A percentile compares a stretch with the other conserved stretches of the same genome.
These are phyloP conservation scores for Hesperophylax magnus DNA, from an alignment of 1,140 invertebrate genomes.

Conservation along the genomic window DNA sequence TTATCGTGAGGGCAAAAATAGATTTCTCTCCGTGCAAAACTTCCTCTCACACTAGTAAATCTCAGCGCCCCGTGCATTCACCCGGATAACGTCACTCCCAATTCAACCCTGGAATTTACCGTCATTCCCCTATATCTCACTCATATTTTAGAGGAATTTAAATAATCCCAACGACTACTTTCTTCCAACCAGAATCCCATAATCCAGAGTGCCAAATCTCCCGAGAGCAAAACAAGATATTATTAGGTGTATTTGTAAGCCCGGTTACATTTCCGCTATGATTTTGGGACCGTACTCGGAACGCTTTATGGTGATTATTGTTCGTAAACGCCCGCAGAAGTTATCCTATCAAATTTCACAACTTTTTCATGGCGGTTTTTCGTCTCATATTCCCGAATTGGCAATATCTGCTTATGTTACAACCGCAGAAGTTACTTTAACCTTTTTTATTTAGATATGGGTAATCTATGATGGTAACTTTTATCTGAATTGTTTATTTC, in stretches of 20 bases:
- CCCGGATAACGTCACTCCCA: background rate
- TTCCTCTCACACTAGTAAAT: no score
- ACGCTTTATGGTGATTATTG: slow-evolving; percentile 32
- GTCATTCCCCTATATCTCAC: background rate
- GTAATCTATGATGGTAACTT: no score
- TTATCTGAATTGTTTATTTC: no score
- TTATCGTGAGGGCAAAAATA: no score
- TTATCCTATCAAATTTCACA: slow-evolving; percentile 12
- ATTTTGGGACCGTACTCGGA: slow-evolving; percentile 22
- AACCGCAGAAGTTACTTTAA: no score
- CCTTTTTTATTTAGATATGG: no score
- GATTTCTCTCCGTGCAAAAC: no score
- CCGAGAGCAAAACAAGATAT: slow-evolving; percentile 23
- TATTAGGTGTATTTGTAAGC: slow-evolving; percentile 24
- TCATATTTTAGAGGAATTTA: slow-evolving; percentile 1
- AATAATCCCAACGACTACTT: slow-evolving; percentile 22
- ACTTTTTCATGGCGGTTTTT: background rate
- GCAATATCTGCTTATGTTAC: no score
- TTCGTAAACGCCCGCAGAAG: slow-evolving; percentile 7
- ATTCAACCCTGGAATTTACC: background rate
- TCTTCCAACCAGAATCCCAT: background rate
- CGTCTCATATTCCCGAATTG: background rate
- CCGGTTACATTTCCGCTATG: background rate
- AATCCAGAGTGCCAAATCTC: background rate
- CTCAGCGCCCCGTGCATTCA: background rate